Percentiles rank a stretch among this genome's conserved stretches.
Conservation (phyloP, 2,113 vertebrate species). For the Dasyurus viverrinus region DNA sequence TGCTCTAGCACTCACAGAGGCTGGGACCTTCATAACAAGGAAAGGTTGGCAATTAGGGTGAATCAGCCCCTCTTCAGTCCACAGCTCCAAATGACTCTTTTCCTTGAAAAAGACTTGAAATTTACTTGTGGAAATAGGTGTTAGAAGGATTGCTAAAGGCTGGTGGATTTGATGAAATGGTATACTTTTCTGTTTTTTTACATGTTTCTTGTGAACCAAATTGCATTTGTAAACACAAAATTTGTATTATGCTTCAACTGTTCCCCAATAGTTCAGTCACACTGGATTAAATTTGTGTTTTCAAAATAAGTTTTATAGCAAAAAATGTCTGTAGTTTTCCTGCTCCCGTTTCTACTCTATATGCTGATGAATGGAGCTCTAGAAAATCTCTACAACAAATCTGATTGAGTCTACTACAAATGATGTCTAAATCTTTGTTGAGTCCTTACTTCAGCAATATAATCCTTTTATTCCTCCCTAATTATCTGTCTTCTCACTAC, state of each 20-base stretch:
- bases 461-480: background rate
- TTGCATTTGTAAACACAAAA: background rate
- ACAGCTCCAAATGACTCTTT: background rate
- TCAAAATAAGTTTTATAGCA: background rate
- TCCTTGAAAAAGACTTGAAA: background rate
- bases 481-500: background rate
- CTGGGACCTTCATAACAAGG: background rate
- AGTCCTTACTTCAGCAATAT: background rate
- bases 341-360: background rate
- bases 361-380: background rate
- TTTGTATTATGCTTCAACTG: background rate
- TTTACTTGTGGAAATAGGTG: background rate
- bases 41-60: background rate
- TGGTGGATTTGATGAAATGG: background rate
- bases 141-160: background rate
- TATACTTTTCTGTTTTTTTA: background rate
- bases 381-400: background rate
- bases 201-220: slow-evolving; percentile 1
- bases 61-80: background rate
- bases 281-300: slow-evolving; percentile 5
- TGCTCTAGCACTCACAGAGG: background rate
- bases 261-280: background rate
- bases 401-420: background rate
- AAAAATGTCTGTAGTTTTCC: background rate
- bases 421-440: background rate